A percentile compares a stretch with the other conserved stretches of the same genome.
These are phyloP conservation scores for Drosophila maculinotata DNA, from an alignment of 2,888 invertebrate genomes.

Conservation along the genomic window DNA sequence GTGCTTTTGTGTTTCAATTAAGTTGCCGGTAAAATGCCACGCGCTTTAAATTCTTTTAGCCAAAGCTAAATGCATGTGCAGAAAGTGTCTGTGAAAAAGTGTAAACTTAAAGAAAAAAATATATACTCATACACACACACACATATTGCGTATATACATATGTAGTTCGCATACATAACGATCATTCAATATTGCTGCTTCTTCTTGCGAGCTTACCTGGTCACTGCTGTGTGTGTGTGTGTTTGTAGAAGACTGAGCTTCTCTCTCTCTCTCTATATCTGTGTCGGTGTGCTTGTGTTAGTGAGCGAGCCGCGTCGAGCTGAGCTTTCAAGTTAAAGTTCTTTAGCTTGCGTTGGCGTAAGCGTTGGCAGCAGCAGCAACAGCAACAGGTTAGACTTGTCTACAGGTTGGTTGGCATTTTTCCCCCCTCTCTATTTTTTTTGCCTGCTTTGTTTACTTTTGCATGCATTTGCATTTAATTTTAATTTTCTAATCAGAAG, in stretches of 20 bases:
- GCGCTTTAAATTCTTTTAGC: slow-evolving; percentile 19
- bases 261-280: slow-evolving; percentile 16
- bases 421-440: slow-evolving; percentile 17
- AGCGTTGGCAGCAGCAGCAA: slow-evolving; percentile 46
- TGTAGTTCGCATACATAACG: slow-evolving; percentile 42
- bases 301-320: slow-evolving; percentile 25
- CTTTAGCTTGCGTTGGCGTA: slow-evolving; percentile 67
- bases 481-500: slow-evolving; percentile 39
- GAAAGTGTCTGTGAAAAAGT: slow-evolving; percentile 32
- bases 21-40: slow-evolving; percentile 30
- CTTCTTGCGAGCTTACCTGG: slow-evolving; percentile 65
- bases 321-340: slow-evolving; percentile 74
- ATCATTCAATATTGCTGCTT: slow-evolving; percentile 67
- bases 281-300: slow-evolving; percentile 25
- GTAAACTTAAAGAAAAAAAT: slow-evolving; percentile 31
- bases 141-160: too few relatives aligned
- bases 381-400: slow-evolving; percentile 70
- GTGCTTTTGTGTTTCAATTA: slow-evolving; percentile 10
- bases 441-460: slow-evolving; percentile 57
- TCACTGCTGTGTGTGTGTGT: slow-evolving; percentile 27
- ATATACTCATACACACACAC: slow-evolving; percentile 31
- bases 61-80: slow-evolving; percentile 32
- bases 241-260: slow-evolving; percentile 33
- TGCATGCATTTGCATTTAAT: slow-evolving; percentile 49
- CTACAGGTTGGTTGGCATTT: slow-evolving; percentile 75